Percentiles rank a stretch among this genome's conserved stretches.
Evolutionary conservation across 2,113 vertebrate species (phyloP).

Genomic region (Emydocephalus ijimae): DNA sequence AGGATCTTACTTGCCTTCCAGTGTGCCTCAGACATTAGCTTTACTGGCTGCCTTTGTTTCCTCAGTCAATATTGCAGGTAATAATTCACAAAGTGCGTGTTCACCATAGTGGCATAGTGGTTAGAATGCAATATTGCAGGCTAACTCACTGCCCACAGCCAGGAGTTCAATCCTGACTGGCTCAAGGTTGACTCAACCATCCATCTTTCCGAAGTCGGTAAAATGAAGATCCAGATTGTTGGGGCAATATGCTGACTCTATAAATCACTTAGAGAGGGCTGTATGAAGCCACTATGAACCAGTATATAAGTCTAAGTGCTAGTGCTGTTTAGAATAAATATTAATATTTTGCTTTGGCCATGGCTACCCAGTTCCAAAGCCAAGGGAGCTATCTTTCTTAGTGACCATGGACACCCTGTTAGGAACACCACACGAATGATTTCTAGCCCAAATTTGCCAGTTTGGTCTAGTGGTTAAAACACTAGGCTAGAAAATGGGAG

Average conservation of each 20-base stretch:
- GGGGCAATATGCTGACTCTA: background rate
- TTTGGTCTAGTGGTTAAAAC: background rate
- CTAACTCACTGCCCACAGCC: background rate
- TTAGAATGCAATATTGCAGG: background rate
- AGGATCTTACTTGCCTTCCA: constrained; percentile 71
- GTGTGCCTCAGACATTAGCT: constrained; percentile 70
- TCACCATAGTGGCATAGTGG: background rate
- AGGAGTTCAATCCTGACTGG: background rate
- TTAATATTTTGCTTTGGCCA: background rate
- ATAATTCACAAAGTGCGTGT: background rate
- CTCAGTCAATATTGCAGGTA: constrained; percentile 63
- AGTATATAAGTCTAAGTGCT: background rate
- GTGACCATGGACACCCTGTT: background rate
- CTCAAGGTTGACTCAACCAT: background rate
- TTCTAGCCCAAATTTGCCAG: background rate
- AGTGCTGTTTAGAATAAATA: background rate
- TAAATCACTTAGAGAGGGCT: background rate
- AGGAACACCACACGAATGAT: background rate
- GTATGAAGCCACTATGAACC: background rate
- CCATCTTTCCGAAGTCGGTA: background rate
- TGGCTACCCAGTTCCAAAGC: background rate
- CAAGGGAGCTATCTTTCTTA: background rate
- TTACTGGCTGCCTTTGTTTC: constrained; percentile 78
- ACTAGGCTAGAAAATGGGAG: background rate
- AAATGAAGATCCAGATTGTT: background rate